A percentile compares a stretch with the other conserved stretches of the same genome.
phyloP scores from a whole-genome alignment of 2,113 vertebrate genomes.

The Saguinus midas region DNA sequence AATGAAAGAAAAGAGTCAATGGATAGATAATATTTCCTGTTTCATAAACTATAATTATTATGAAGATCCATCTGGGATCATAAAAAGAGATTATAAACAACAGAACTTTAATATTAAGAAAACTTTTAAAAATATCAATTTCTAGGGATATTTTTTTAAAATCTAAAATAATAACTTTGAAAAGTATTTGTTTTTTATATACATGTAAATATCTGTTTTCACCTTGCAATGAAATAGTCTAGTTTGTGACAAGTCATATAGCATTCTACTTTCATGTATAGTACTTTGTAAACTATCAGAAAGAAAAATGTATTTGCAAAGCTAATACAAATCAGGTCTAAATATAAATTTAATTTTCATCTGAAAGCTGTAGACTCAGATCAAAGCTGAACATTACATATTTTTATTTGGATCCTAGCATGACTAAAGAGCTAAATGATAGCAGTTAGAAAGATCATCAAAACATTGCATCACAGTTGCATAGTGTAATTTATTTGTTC shows the following conservation, averaged over 20 bases:
- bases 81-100: not conserved
- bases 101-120: not conserved
- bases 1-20: conserved; percentile 72
- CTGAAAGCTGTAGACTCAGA: not conserved
- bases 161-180: not conserved
- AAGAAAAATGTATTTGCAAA: conserved; percentile 35
- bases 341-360: conserved; percentile 11
- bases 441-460: not conserved
- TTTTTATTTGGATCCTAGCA: not conserved
- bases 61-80: not conserved
- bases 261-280: not conserved
- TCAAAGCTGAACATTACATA: not conserved
- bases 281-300: not conserved
- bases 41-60: conserved; percentile 23
- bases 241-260: not conserved
- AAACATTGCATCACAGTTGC: not conserved
- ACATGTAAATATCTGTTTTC: not conserved
- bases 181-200: conserved; percentile 18
- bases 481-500: not conserved
- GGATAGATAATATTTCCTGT: not conserved
- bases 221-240: not conserved
- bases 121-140: not conserved
- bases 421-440: not conserved
- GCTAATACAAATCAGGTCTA: not conserved
- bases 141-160: not conserved